These are phyloP conservation scores for Nettapus auritus DNA, from an alignment of 2,113 vertebrate species.

Conservation along the genomic window DNA sequence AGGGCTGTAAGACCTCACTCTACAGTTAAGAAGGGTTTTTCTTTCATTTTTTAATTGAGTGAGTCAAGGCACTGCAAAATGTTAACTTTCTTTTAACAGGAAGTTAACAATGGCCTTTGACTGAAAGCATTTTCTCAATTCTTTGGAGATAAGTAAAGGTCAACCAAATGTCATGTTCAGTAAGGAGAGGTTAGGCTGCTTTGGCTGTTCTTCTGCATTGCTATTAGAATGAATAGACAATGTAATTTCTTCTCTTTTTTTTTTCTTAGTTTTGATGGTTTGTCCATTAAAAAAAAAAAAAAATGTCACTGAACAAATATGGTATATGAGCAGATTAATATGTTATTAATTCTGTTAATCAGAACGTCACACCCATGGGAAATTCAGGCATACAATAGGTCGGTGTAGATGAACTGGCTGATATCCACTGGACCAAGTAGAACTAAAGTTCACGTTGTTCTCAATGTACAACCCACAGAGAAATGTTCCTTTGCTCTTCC, in stretches of 20 bases:
- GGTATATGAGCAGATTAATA: not conserved
- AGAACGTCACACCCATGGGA: rapidly evolving
- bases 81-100: not conserved
- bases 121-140: not conserved
- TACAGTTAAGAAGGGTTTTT: not conserved
- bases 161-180: rapidly evolving
- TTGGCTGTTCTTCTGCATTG: not conserved
- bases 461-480: rapidly evolving
- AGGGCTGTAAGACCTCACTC: not conserved
- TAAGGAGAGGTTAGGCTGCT: not conserved
- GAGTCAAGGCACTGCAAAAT: not conserved
- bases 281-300: not conserved
- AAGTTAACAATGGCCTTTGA: not conserved
- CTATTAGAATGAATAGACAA: not conserved
- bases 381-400: not conserved
- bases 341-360: not conserved
- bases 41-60: not conserved
- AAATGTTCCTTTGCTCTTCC: not conserved
- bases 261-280: not conserved
- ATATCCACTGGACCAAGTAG: not conserved
- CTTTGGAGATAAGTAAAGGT: not conserved
- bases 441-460: not conserved
- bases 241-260: not conserved
- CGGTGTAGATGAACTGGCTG: rapidly evolving
- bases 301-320: not conserved